Conservation (phyloP, 2,797 vertebrate species). For the Pyrocephalus nanus region DNA sequence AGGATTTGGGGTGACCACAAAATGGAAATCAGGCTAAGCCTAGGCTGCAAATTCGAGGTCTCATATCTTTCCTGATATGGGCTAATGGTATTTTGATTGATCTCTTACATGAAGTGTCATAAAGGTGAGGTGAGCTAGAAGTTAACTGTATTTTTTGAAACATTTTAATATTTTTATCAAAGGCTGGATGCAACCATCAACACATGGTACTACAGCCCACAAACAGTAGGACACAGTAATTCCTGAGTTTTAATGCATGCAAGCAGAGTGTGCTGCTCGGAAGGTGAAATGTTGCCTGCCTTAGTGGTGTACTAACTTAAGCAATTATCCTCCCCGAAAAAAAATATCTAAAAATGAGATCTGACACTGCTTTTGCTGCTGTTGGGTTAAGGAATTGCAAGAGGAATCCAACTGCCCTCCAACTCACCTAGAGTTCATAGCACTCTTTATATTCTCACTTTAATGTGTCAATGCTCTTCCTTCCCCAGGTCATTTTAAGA, state of each 20-base stretch:
- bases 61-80: background rate
- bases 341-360: background rate
- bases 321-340: background rate
- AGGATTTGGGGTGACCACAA: background rate
- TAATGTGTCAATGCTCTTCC: background rate
- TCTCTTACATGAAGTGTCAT: background rate
- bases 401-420: background rate
- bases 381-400: background rate
- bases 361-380: background rate
- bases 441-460: background rate
- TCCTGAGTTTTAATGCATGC: background rate
- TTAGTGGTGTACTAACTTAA: background rate
- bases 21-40: background rate
- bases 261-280: background rate
- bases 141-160: background rate
- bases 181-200: background rate
- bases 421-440: background rate
- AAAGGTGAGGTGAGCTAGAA: background rate
- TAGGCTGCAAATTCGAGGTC: background rate
- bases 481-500: conserved; percentile 21
- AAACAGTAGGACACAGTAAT: background rate
- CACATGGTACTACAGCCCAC: background rate
- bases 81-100: background rate
- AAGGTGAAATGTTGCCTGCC: background rate
- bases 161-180: background rate